Percentiles rank a stretch among this genome's conserved stretches.
phyloP scores from a whole-genome alignment of 2,113 vertebrate genomes.

The Hippoglossus stenolepis region DNA sequence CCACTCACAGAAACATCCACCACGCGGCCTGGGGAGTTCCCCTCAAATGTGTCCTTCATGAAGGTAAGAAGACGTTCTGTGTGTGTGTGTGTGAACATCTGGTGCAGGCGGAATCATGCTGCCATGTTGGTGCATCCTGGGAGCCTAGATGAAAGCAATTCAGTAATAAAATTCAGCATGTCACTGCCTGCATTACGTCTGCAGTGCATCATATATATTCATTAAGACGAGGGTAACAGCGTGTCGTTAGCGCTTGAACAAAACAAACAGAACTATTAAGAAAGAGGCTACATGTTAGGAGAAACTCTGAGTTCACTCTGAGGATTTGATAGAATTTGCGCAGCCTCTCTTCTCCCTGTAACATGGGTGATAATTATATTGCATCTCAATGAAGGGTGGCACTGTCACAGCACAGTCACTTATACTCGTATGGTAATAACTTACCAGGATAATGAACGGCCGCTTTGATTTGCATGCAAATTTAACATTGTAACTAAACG shows the following conservation, averaged over 20 bases:
- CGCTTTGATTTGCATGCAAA: no score
- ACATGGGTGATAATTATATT: conserved; percentile 3
- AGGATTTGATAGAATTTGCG: neutral
- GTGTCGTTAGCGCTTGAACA: neutral
- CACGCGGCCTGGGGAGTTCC: conserved; percentile 82
- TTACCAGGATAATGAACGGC: neutral
- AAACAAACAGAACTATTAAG: neutral
- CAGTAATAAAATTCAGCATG: neutral
- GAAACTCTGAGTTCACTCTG: neutral
- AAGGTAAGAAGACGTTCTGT: conserved; percentile 82
- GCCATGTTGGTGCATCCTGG: neutral
- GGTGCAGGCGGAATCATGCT: neutral
- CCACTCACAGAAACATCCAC: conserved; percentile 76
- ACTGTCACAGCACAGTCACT: neutral
- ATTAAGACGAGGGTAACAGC: neutral
- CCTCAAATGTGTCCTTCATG: conserved; percentile 91
- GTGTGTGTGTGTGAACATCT: conserved; percentile 7
- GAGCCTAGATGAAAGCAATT: neutral
- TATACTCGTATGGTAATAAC: neutral
- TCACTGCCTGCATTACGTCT: neutral
- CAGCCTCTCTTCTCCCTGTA: neutral
- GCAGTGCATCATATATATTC: neutral
- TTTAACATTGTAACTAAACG: neutral
- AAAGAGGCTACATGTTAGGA: neutral
- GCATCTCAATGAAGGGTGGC: neutral